Evolutionary conservation across 2,113 vertebrate species (phyloP), one percentile per base, ranked within the genome.

Genomic region (Forbesichthys agassizii): DNA sequence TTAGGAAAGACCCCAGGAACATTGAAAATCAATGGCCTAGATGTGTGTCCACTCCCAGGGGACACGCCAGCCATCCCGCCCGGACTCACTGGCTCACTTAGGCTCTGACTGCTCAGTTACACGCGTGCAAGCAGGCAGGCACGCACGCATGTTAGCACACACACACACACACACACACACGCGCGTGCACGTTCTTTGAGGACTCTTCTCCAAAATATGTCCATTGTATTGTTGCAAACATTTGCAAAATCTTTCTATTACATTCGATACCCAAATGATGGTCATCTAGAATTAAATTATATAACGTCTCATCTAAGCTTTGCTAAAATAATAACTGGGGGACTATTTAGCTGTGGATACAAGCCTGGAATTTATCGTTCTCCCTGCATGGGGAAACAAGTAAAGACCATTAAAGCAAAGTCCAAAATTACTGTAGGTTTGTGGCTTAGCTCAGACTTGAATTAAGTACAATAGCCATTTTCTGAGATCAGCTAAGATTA

Each of bases 1-100:
- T 86, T 82, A 85, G 71, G 18, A 46, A 69, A 74, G 69, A 71
- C 58, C 68, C 46, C 72, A 36, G 64, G 61, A 66, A 75, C 80
- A 80, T 77, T 86, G 83, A 77, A 88, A 91, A 86, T 88, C 86
- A 81, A 84, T 89, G 83, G 69, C 61, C 73, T 82, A 58, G 69
- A 78, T 75, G 84, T 14, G 0, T 74, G 72, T 82, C 72, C 18
- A 0, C 0, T 67, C 80, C 74, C 78, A 3, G 33, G 66, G 59
- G 80, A 65, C 9, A 11, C 0, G 0, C 3, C 18, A 49, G 73
- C 66, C 46, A 79, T 79, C 80, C 77, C 74, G 79, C 60, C 16
- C 54, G 48, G 27, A 71, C 70, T 67, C 54, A 14, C 65, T 51
- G 53, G 53, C 72, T 66, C 70, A 54, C 69, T 63, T 71, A 42